Evolutionary conservation across 2,797 vertebrate genomes (phyloP).

Genomic region (Manis pentadactyla): DNA sequence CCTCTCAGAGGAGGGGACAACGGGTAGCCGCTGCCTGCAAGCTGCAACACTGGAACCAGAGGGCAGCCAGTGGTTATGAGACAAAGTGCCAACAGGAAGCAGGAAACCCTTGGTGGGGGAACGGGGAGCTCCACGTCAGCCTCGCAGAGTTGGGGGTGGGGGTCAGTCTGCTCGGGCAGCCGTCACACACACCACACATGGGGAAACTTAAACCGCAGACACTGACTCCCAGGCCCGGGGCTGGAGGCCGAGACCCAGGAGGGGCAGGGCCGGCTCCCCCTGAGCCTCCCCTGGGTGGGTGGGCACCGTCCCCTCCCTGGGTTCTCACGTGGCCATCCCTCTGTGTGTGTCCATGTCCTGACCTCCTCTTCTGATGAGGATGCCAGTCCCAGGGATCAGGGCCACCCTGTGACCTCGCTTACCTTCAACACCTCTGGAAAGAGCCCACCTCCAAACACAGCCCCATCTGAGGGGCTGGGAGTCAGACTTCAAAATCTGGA

Average conservation of each 20-base stretch:
- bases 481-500: too few species aligned
- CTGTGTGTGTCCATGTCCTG: not conserved
- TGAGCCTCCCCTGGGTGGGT: not conserved
- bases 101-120: not conserved
- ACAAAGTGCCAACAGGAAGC: not conserved
- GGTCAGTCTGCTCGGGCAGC: not conserved
- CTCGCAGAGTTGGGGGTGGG: not conserved
- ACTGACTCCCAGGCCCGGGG: accelerated
- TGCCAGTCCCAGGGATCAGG: not conserved
- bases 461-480: not conserved
- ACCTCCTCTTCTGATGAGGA: not conserved
- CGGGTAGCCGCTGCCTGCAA: accelerated
- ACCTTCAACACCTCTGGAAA: not conserved
- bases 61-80: not conserved
- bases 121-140: not conserved
- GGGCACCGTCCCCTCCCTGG: not conserved
- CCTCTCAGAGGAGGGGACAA: not conserved
- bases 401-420: not conserved
- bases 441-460: not conserved
- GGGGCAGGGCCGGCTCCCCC: not conserved
- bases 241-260: not conserved
- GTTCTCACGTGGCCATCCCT: not conserved
- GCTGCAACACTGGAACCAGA: accelerated
- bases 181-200: not conserved
- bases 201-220: not conserved